Conservation (phyloP, 2,888 invertebrate species). For the Adelognathus sp. region DNA sequence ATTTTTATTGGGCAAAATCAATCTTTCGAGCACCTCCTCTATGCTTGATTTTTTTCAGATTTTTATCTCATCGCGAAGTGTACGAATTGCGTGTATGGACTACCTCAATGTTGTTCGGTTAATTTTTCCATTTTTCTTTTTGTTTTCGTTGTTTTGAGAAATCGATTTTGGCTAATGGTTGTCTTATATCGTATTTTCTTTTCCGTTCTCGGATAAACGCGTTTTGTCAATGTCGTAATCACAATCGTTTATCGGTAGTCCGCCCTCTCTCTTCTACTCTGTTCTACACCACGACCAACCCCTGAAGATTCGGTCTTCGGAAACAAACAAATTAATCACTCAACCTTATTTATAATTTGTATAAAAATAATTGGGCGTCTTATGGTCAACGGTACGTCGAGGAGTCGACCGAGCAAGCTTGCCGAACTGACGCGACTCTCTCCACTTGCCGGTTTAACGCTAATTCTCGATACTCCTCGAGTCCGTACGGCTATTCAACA, state of each 20-base stretch:
- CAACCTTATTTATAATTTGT: constrained; percentile 70
- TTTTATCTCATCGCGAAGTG: no score
- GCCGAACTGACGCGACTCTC: background rate
- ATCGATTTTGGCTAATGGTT: constrained; percentile 42
- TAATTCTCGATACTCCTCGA: constrained; percentile 56
- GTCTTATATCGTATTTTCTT: background rate
- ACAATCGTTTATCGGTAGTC: constrained; percentile 27
- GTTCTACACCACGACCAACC: constrained; percentile 29
- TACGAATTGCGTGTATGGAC: no score
- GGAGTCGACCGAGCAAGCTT: constrained; percentile 43
- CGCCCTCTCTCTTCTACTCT: background rate
- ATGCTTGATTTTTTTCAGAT: no score
- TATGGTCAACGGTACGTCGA: constrained; percentile 66
- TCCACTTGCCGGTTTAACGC: constrained; percentile 17
- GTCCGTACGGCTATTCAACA: constrained; percentile 73
- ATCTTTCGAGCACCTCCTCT: no score
- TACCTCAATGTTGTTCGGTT: constrained; percentile 34
- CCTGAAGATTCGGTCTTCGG: constrained; percentile 14
- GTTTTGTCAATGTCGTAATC: constrained; percentile 29
- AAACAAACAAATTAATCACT: constrained; percentile 46
- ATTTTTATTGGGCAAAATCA: no score
- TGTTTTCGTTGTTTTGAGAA: constrained; percentile 73
- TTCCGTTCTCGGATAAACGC: background rate
- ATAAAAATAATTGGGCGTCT: constrained; percentile 79
- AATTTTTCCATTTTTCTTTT: constrained; percentile 19